phyloP scores from a whole-genome alignment of 2,797 vertebrate species.

The Anomalospiza imberbis region DNA sequence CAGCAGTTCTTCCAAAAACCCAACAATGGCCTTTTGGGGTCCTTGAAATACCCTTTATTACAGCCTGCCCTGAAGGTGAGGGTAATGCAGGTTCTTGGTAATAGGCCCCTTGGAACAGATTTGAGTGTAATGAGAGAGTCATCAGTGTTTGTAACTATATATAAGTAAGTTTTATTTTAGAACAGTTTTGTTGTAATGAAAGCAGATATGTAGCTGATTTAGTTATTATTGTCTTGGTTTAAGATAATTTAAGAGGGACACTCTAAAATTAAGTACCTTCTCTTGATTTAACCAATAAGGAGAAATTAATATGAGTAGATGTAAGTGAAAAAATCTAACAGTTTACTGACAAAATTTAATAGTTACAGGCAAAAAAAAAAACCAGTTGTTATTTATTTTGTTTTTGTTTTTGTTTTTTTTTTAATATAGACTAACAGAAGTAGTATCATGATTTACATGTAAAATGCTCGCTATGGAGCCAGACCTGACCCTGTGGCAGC shows the following conservation, averaged over 20 bases:
- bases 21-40: not conserved
- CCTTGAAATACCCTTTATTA: not conserved
- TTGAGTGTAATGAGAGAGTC: not conserved
- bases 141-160: not conserved
- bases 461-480: not conserved
- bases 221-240: not conserved
- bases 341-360: not conserved
- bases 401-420: not conserved
- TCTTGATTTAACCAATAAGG: not conserved
- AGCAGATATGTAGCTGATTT: not conserved
- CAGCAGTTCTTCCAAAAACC: not conserved
- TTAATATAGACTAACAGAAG: not conserved
- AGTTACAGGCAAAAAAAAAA: not conserved
- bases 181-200: not conserved
- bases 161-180: not conserved
- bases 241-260: not conserved
- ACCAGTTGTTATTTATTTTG: too few species aligned
- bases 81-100: not conserved
- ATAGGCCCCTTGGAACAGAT: not conserved
- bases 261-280: not conserved
- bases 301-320: not conserved
- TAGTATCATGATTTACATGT: not conserved
- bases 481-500: not conserved
- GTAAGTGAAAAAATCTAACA: not conserved
- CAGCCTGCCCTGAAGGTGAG: not conserved